Percentiles rank a stretch among this genome's conserved stretches.
phyloP scores from a whole-genome alignment of 2,797 vertebrate species.

The Triplophysa yarkandensis region DNA sequence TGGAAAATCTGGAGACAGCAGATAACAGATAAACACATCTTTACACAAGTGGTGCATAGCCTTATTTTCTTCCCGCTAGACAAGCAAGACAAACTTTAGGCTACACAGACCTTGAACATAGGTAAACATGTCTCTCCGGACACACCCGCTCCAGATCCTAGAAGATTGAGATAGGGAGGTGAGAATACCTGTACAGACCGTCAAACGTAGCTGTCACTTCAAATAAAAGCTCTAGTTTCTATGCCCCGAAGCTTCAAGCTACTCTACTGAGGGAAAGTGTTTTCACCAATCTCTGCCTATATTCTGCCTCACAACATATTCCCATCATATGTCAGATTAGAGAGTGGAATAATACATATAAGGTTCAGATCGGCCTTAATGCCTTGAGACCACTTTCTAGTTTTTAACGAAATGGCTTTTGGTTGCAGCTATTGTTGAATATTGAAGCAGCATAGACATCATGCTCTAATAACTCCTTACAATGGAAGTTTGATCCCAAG shows the following conservation, averaged over 20 bases:
- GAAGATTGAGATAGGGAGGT: conserved; percentile 40
- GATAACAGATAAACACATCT: conserved; percentile 48
- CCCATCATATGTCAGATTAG: conserved; percentile 55
- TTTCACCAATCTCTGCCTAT: conserved; percentile 21
- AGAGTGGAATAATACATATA: conserved; percentile 7
- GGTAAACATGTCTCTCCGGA: conserved; percentile 15
- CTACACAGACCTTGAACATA: conserved; percentile 36
- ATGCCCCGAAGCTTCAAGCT: conserved; percentile 37
- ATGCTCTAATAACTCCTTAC: conserved; percentile 74
- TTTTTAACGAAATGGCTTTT: conserved; percentile 76
- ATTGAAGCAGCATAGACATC: conserved; percentile 65
- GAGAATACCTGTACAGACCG: conserved; percentile 46
- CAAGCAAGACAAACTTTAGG: conserved; percentile 39
- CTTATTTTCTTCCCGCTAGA: conserved; percentile 33
- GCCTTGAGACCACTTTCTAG: conserved; percentile 65
- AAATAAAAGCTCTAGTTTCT: conserved; percentile 39
- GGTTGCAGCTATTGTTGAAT: conserved; percentile 71
- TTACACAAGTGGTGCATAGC: conserved; percentile 37
- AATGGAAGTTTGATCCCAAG: conserved; percentile 67
- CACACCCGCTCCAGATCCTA: conserved; percentile 19
- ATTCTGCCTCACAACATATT: conserved; percentile 41
- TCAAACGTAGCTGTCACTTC: conserved; percentile 52
- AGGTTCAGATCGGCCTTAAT: conserved; percentile 50
- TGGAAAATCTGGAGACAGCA: conserved; percentile 36
- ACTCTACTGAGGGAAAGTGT: conserved; percentile 35